Evolutionary conservation across 2,113 vertebrate genomes (phyloP), one percentile per base, ranked within the genome.

Genomic region (Scomber scombrus): DNA sequence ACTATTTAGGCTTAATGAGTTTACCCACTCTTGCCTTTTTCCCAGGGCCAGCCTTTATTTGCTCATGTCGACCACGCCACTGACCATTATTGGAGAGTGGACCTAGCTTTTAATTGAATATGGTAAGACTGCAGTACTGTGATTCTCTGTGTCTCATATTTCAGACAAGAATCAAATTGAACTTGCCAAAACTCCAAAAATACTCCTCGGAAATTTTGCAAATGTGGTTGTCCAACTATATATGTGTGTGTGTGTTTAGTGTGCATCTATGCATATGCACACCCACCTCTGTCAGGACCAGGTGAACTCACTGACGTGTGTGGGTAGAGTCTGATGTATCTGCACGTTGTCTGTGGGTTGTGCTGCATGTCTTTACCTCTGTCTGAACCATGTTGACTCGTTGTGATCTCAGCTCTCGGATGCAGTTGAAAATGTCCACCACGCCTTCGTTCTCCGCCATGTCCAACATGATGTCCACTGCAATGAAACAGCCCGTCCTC

Each of bases 391-490:
- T 91, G 86, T 99, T 99, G 93, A 99, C 98, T 63, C 98, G 94
- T 26, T 99, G 98, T 52, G 98, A 97, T 21, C 98, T 94, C 67
- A 99, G 96, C 91, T 99, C 98, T n/a, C 98, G 93, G 90, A 99
- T 98, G 2, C 98, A 99, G 94, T 99, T 99, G 90, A 98, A 99
- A 50, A 99, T 97, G 88, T 99, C 98, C 69, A 99, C 98, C 66
- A 99, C 98, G 0, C 97, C 98, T 80, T 99, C 98, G 0, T 97
- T 99, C 93, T 99, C 98, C 0, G 98, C 98, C 98, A 99, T 99
- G 94, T 99, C 98, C 18, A 99, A 93, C 97, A 99, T 99, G 89
- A 98, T 98, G 93, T 99, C 98, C 4, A 99, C 98, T 16, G 97
- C 97, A 3, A 99, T 98, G 78, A 99, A 99, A 66, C 98, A 99